These are phyloP conservation scores for Tetragonula clypearis DNA, from an alignment of 1,140 invertebrate genomes.

Conservation along the genomic window DNA sequence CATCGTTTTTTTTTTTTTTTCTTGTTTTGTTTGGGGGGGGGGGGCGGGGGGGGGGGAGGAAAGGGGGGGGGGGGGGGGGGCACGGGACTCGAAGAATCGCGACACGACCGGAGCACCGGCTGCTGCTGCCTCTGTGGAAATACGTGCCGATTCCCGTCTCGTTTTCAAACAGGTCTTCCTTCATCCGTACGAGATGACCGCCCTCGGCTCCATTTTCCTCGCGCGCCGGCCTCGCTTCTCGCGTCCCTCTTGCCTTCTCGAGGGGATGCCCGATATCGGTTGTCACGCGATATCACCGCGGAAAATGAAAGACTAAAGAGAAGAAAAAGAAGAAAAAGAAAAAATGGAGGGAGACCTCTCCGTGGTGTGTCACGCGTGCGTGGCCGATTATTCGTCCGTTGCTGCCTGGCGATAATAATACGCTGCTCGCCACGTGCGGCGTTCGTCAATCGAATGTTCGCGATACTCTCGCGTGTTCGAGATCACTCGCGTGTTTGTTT, in stretches of 20 bases:
- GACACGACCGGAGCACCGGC: constrained; percentile 18
- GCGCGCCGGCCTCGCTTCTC: constrained; percentile 26
- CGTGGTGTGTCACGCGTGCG: background rate
- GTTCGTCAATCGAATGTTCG: background rate
- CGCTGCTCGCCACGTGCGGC: too few relatives aligned
- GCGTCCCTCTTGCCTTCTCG: background rate
- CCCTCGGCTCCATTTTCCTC: background rate
- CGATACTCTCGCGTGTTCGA: background rate
- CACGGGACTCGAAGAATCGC: constrained; percentile 12
- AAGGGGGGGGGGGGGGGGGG: too few relatives aligned
- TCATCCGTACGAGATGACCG: constrained; percentile 45
- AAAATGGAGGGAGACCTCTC: background rate
- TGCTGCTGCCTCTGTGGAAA: constrained; percentile 19
- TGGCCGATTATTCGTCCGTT: background rate
- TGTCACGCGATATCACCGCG: background rate
- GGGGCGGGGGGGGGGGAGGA: too few relatives aligned
- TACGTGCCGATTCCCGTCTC: constrained; percentile 49
- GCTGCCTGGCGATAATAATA: background rate
- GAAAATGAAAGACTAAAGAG: background rate
- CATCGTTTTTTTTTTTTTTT: too few relatives aligned
- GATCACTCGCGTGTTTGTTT: background rate
- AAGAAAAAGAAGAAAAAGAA: too few relatives aligned
- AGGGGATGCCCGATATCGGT: background rate
- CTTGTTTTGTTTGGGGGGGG: too few relatives aligned
- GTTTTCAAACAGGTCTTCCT: constrained; percentile 61